A percentile compares a stretch with the other conserved stretches of the same genome.
These are phyloP conservation scores for Cephus pygmeus DNA, from an alignment of 2,888 invertebrate genomes.

Conservation along the genomic window DNA sequence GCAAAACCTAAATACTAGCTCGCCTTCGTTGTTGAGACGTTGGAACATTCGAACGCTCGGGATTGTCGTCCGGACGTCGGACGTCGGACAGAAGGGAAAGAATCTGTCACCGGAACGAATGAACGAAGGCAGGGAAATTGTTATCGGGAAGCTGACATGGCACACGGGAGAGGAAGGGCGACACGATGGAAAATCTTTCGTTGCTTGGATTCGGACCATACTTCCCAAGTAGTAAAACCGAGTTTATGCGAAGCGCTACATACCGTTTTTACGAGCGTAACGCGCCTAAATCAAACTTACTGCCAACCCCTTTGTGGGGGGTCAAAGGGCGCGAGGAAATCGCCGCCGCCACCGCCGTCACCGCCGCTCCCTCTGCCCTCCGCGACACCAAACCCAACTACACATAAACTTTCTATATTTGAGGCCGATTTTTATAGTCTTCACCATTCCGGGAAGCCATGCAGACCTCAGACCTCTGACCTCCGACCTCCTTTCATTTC, in stretches of 20 bases:
- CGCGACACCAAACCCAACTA: conserved; percentile 1
- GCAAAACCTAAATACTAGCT: neutral
- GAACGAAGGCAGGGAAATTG: no score
- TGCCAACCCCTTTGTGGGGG: conserved; percentile 6
- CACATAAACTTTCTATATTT: conserved; percentile 13
- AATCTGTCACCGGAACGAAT: no score
- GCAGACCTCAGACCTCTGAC: neutral
- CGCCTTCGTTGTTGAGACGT: neutral
- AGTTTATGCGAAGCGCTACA: conserved; percentile 4
- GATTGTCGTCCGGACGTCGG: no score
- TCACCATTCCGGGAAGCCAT: neutral
- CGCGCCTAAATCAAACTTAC: conserved; percentile 9
- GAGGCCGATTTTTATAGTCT: conserved; percentile 26
- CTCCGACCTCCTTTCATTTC: conserved; percentile 17
- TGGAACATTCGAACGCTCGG: neutral
- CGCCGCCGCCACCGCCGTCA: neutral
- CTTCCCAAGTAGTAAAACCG: neutral
- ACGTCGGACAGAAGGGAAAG: no score
- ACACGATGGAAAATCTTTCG: neutral
- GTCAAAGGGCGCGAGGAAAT: neutral
- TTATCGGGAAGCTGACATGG: no score
- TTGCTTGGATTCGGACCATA: neutral
- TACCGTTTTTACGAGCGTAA: conserved; percentile 7
- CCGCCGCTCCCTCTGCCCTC: neutral
- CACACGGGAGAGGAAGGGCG: no score